Conservation (phyloP, 2,113 vertebrate species). For the Paramormyrops kingsleyae region DNA sequence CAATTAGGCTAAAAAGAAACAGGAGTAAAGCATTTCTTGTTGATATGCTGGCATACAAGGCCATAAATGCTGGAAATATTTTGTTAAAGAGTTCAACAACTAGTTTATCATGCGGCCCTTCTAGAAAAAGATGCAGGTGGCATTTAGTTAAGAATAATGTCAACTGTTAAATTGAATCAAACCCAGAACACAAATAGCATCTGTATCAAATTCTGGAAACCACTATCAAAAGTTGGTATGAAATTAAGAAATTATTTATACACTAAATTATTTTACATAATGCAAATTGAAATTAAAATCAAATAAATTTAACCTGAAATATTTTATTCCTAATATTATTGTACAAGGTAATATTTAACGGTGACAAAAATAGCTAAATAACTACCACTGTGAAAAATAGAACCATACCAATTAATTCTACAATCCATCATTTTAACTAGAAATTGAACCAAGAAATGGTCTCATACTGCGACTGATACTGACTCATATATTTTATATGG, state of each 20-base stretch:
- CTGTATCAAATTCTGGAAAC: background rate
- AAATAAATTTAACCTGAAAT: background rate
- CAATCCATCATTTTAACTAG: background rate
- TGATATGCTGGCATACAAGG: background rate
- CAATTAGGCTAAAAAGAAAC: background rate
- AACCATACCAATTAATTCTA: background rate
- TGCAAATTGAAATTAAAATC: background rate
- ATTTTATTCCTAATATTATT: background rate
- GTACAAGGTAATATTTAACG: background rate
- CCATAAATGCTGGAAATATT: background rate
- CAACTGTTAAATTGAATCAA: background rate
- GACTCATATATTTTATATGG: background rate
- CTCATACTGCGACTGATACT: background rate
- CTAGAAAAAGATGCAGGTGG: background rate
- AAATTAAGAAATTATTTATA: background rate
- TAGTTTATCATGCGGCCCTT: background rate
- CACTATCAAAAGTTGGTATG: background rate
- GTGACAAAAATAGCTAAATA: background rate
- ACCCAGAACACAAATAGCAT: background rate
- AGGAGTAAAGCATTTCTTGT: background rate
- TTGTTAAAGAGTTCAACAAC: background rate
- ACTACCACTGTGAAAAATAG: background rate
- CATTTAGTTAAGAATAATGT: background rate
- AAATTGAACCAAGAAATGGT: background rate
- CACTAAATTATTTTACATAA: background rate